Conservation (phyloP, 2,113 vertebrate genomes). For the Bubo bubo region DNA sequence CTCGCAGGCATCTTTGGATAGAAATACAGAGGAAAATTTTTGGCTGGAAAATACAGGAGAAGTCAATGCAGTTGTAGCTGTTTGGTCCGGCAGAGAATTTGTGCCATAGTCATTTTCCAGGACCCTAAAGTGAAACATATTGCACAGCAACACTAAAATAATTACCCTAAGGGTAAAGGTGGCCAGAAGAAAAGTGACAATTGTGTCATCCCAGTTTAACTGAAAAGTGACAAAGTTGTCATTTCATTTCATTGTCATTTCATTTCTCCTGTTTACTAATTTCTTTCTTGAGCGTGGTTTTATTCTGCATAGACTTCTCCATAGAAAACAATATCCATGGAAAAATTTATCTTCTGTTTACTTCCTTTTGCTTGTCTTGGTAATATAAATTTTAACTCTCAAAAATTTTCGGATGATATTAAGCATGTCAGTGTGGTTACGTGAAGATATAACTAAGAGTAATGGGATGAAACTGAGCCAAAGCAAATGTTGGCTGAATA, state of each 20-base stretch:
- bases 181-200: constrained; percentile 3
- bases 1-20: background rate
- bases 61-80: background rate
- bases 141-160: background rate
- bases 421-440: background rate
- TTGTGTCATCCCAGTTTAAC: background rate
- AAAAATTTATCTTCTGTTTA: background rate
- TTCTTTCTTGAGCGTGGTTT: background rate
- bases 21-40: background rate
- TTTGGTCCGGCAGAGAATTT: background rate
- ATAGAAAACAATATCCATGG: background rate
- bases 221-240: background rate
- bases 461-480: constrained; percentile 25
- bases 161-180: background rate
- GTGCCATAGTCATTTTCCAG: background rate
- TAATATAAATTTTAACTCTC: background rate
- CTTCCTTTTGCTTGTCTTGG: background rate
- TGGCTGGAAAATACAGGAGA: background rate
- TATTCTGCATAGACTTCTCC: background rate
- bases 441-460: background rate
- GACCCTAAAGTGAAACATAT: background rate
- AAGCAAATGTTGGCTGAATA: constrained; percentile 6
- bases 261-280: background rate
- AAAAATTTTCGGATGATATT: background rate
- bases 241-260: background rate